Conservation (phyloP, 2,797 vertebrate genomes). For the Pseudochirops cupreus region DNA sequence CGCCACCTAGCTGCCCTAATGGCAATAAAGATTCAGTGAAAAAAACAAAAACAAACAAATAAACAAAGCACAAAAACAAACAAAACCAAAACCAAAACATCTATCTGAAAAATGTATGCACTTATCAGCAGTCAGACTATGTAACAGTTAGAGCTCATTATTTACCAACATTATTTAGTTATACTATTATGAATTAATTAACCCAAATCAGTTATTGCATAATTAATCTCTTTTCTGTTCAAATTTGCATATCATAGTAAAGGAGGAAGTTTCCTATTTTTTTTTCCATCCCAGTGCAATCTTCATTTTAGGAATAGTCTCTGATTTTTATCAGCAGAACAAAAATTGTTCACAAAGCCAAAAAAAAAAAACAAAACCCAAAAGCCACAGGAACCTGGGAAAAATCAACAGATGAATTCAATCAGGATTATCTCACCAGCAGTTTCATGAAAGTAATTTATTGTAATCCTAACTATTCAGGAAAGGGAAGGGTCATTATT, state of each 20-base stretch:
- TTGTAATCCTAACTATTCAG: not conserved
- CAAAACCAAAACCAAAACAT: not conserved
- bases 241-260: not conserved
- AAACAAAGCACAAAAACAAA: not conserved
- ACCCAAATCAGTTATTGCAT: constrained; percentile 28
- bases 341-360: constrained; percentile 28
- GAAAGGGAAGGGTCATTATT: constrained; percentile 35
- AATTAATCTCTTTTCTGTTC: constrained; percentile 29
- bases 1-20: not conserved
- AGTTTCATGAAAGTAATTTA: not conserved
- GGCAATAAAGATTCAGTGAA: not conserved
- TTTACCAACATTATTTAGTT: not conserved
- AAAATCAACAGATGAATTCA: constrained; percentile 30
- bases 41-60: not conserved
- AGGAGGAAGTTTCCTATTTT: not conserved
- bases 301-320: constrained; percentile 22
- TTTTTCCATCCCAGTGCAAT: not conserved
- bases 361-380: not conserved
- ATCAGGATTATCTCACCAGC: constrained; percentile 5
- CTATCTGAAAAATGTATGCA: not conserved
- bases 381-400: not conserved
- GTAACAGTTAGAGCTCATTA: not conserved
- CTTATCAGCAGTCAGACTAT: not conserved
- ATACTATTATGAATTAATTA: not conserved
- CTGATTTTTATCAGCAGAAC: not conserved